phyloP scores from a whole-genome alignment of 1,140 invertebrate genomes.

The Oppia nitens region DNA sequence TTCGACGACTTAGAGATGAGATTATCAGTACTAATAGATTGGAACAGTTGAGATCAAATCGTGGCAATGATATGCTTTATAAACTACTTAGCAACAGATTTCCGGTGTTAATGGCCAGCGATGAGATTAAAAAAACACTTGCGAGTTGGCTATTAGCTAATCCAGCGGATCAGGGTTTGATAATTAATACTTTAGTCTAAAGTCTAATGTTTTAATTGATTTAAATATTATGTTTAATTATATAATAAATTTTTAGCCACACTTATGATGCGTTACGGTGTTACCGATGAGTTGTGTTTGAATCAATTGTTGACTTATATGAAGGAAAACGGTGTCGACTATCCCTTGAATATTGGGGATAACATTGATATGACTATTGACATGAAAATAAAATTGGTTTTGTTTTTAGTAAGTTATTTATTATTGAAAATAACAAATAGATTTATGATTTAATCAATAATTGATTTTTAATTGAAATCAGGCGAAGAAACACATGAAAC shows the following conservation, averaged over 20 bases:
- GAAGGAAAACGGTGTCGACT: constrained; percentile 35
- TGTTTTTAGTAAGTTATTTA: constrained; percentile 26
- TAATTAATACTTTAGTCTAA: too few species aligned
- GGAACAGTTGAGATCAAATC: constrained; percentile 48
- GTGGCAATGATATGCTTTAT: constrained; percentile 63
- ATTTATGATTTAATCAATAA: background rate
- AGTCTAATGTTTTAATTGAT: too few species aligned
- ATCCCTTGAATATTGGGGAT: constrained; percentile 43
- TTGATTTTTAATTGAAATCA: constrained; percentile 28
- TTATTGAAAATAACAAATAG: background rate
- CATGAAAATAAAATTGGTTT: constrained; percentile 24
- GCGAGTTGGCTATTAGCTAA: constrained; percentile 37
- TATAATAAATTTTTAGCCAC: constrained; percentile 3
- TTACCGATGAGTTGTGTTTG: constrained; percentile 36
- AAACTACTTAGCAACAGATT: constrained; percentile 40
- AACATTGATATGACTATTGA: constrained; percentile 21
- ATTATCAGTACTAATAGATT: constrained; percentile 53
- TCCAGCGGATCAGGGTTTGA: constrained; percentile 27
- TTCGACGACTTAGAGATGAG: constrained; percentile 75
- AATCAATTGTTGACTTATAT: constrained; percentile 37
- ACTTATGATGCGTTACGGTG: constrained; percentile 24
- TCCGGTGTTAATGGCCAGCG: constrained; percentile 44
- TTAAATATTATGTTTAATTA: background rate
- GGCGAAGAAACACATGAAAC: constrained; percentile 60
- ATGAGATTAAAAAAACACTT: constrained; percentile 34